A percentile compares a stretch with the other conserved stretches of the same genome.
Conservation (phyloP, 1,140 invertebrate genomes). For the Papilio machaon region DNA sequence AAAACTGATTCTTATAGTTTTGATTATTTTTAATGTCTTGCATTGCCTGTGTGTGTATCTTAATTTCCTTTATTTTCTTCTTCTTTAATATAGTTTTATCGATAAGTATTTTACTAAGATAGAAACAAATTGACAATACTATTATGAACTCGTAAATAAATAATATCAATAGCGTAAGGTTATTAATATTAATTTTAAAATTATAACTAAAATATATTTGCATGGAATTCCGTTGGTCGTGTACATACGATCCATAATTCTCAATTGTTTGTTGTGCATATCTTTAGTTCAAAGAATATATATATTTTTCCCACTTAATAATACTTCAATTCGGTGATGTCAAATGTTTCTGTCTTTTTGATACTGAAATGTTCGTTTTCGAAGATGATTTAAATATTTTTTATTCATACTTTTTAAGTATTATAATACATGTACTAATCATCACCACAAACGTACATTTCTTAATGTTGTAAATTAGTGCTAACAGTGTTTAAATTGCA, state of each 20-base stretch:
- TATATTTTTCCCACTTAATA: no score
- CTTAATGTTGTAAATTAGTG: constrained; percentile 69
- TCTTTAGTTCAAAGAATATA: no score
- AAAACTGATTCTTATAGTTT: constrained; percentile 27
- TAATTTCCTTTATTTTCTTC: constrained; percentile 23
- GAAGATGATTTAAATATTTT: not conserved
- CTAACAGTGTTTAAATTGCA: constrained; percentile 64
- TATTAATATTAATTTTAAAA: no score
- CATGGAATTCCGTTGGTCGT: no score
- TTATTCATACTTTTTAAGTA: not conserved
- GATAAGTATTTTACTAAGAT: constrained; percentile 10
- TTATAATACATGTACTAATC: constrained; percentile 18
- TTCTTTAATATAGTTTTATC: constrained; percentile 17
- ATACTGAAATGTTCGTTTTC: constrained; percentile 24
- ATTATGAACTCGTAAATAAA: not conserved
- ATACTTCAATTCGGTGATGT: not conserved
- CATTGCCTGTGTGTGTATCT: constrained; percentile 24
- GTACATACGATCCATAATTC: no score
- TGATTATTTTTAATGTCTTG: constrained; percentile 18
- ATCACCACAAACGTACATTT: constrained; percentile 41
- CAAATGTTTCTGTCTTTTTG: constrained; percentile 29
- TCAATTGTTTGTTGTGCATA: no score
- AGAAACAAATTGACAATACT: constrained; percentile 5
- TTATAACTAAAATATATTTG: no score
- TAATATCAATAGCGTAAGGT: no score